Conservation (phyloP, 2,113 vertebrate species). For the Motacilla tschutschensis region DNA sequence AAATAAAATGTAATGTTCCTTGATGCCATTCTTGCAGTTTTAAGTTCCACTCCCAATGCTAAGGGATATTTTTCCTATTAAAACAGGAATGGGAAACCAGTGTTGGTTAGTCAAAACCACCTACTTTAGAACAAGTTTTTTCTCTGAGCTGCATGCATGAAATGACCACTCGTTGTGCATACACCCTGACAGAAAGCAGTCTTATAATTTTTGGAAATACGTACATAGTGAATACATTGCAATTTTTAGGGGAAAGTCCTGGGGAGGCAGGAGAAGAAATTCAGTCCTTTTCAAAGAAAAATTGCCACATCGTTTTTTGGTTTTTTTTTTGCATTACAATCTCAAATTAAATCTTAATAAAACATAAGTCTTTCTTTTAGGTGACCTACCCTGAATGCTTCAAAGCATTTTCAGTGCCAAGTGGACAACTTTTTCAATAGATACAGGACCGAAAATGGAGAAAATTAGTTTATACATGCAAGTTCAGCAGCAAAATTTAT, state of each 20-base stretch:
- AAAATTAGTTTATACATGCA: neutral
- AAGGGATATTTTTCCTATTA: neutral
- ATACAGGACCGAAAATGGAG: neutral
- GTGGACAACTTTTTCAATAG: neutral
- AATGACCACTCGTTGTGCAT: neutral
- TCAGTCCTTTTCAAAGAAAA: neutral
- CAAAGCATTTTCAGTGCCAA: neutral
- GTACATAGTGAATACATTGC: neutral
- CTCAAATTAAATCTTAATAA: neutral
- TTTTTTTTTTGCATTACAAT: neutral
- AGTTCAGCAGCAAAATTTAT: neutral
- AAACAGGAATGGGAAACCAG: neutral
- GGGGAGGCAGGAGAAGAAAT: neutral
- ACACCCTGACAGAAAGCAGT: neutral
- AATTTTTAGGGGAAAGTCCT: neutral
- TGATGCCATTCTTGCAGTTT: neutral
- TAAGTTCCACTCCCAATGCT: neutral
- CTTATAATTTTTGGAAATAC: neutral
- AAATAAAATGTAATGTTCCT: neutral
- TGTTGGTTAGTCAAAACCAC: neutral
- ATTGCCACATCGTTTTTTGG: accelerated
- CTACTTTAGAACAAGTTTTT: neutral
- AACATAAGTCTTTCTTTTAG: neutral
- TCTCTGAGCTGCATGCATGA: neutral
- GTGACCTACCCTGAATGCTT: neutral